These are phyloP conservation scores for Pelmatolapia mariae DNA, from an alignment of 2,113 vertebrate genomes.

Conservation along the genomic window DNA sequence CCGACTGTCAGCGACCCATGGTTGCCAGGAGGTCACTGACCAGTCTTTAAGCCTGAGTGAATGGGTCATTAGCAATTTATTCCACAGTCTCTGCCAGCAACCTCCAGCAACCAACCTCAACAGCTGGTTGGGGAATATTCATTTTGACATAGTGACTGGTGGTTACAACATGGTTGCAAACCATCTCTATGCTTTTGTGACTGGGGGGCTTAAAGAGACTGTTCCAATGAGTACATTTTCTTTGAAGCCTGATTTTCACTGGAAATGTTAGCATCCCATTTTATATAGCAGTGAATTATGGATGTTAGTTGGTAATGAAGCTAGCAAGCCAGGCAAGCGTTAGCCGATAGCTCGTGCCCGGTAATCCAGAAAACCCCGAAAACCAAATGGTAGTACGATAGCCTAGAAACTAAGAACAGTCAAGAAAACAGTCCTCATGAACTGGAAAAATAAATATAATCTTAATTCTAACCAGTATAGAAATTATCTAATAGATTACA, in stretches of 20 bases:
- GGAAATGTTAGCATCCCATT: not conserved
- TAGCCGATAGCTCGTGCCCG: not conserved
- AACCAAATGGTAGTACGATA: not conserved
- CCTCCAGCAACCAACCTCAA: not conserved
- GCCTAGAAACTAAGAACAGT: not conserved
- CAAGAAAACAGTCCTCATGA: too few relatives aligned
- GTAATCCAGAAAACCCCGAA: not conserved
- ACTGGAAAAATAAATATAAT: too few relatives aligned
- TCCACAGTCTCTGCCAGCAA: not conserved
- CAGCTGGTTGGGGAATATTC: not conserved
- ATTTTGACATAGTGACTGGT: not conserved
- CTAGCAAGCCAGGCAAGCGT: not conserved
- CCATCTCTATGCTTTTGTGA: not conserved
- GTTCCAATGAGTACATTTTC: not conserved
- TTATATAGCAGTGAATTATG: not conserved
- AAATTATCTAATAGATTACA: too few relatives aligned
- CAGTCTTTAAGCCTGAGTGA: not conserved
- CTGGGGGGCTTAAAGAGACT: not conserved
- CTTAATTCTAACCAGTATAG: too few relatives aligned
- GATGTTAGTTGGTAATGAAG: not conserved
- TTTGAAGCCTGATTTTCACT: not conserved
- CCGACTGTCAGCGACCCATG: fast-evolving
- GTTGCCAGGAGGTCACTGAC: not conserved
- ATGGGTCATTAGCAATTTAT: not conserved
- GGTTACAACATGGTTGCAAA: not conserved